These are phyloP conservation scores for Grallaria varia DNA, from an alignment of 2,113 vertebrate genomes.

Conservation along the genomic window DNA sequence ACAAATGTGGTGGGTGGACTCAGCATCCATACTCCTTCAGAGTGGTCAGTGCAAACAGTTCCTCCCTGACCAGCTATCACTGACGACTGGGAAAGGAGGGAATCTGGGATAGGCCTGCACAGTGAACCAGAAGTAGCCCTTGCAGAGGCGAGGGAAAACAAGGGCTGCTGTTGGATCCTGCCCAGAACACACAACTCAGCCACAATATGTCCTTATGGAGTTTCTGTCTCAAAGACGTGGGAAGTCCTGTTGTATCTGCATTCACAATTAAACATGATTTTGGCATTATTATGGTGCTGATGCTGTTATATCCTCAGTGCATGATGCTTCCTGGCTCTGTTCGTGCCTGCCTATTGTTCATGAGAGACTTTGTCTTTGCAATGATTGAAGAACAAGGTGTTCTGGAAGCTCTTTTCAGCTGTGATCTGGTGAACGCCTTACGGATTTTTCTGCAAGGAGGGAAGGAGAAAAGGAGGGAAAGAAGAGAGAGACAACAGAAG, in stretches of 20 bases:
- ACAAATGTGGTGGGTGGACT: background rate
- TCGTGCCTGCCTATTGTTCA: slow-evolving; percentile 53
- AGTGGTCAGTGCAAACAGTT: background rate
- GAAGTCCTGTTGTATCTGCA: background rate
- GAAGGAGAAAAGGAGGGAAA: slow-evolving; percentile 4
- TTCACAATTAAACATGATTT: slow-evolving; percentile 18
- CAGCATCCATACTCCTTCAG: background rate
- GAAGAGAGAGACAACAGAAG: slow-evolving; percentile 30
- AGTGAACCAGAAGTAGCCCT: slow-evolving; percentile 24
- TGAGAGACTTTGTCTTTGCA: slow-evolving; percentile 47
- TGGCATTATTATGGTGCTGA: slow-evolving; percentile 10
- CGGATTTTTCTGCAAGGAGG: slow-evolving; percentile 66
- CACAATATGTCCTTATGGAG: background rate
- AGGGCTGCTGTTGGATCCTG: slow-evolving; percentile 30
- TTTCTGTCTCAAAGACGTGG: background rate
- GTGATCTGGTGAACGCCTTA: slow-evolving; percentile 66
- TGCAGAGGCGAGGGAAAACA: background rate
- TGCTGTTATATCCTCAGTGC: slow-evolving; percentile 53
- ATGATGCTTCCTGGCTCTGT: slow-evolving; percentile 34
- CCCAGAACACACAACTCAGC: slow-evolving; percentile 1
- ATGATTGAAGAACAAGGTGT: slow-evolving; percentile 56
- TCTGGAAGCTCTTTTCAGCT: slow-evolving; percentile 72
- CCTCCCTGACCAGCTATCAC: background rate
- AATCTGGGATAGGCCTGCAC: background rate
- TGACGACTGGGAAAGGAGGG: background rate